A percentile compares a stretch with the other conserved stretches of the same genome.
Conservation (phyloP, 2,888 invertebrate genomes). For the Trachelus troglodyta region DNA sequence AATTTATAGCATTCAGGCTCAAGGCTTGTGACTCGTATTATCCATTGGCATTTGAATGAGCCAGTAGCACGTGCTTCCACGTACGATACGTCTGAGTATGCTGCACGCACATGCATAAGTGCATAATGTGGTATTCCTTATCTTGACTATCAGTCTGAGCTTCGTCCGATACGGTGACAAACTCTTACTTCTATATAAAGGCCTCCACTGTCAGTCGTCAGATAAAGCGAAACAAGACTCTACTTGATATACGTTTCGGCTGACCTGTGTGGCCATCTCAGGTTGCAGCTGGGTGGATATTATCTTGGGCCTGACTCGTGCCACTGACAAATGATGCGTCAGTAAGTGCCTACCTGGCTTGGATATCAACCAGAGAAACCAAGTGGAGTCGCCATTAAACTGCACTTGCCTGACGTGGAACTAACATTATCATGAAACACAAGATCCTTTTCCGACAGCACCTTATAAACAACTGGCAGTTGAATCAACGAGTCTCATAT, state of each 20-base stretch:
- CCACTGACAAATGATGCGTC: conserved; percentile 34
- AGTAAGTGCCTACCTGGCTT: neutral
- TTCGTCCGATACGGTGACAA: neutral
- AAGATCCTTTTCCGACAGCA: neutral
- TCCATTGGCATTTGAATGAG: no score
- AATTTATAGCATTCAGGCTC: no score
- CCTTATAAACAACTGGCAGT: neutral
- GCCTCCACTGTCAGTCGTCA: neutral
- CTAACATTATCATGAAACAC: neutral
- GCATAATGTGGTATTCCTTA: neutral
- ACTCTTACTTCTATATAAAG: neutral
- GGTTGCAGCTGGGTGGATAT: conserved; percentile 34
- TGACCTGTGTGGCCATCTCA: conserved; percentile 31
- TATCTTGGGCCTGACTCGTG: conserved; percentile 14
- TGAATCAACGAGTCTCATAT: neutral
- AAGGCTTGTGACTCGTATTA: no score
- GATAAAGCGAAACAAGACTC: conserved; percentile 26
- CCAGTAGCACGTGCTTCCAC: neutral
- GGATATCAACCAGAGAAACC: neutral
- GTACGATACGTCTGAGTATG: neutral
- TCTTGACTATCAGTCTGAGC: neutral
- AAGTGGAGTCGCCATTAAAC: neutral
- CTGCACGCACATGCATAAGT: neutral
- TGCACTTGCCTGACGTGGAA: neutral
- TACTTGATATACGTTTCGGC: conserved; percentile 37